These are phyloP conservation scores for Sparus aurata DNA, from an alignment of 2,797 vertebrate species.

Conservation along the genomic window DNA sequence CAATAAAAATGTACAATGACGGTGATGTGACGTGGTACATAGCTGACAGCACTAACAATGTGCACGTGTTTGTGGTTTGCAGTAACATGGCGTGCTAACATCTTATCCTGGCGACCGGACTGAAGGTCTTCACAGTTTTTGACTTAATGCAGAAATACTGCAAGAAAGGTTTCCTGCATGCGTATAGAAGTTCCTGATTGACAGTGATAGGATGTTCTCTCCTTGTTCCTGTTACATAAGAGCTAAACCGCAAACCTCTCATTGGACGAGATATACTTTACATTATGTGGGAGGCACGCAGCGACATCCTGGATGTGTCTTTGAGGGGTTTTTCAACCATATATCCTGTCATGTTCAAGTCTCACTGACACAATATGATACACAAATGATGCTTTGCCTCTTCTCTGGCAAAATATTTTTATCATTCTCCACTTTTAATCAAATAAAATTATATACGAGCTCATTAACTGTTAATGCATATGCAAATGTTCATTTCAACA, in stretches of 20 bases:
- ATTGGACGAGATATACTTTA: conserved; percentile 29
- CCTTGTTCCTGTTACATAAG: conserved; percentile 54
- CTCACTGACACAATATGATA: not conserved
- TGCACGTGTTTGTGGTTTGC: no score
- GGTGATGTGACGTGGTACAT: no score
- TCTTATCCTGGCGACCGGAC: no score
- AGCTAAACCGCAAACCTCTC: conserved; percentile 38
- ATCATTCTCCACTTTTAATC: not conserved
- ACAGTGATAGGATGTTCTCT: conserved; percentile 71
- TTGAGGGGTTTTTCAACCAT: not conserved
- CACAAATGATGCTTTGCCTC: not conserved
- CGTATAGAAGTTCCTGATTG: conserved; percentile 75
- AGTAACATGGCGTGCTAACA: no score
- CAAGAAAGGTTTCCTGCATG: conserved; percentile 61
- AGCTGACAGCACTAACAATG: no score
- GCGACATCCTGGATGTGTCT: not conserved
- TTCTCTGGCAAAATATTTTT: not conserved
- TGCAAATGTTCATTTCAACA: not conserved
- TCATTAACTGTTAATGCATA: not conserved
- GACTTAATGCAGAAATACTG: conserved; percentile 36
- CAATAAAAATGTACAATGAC: no score
- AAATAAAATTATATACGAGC: not conserved
- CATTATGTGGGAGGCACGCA: not conserved
- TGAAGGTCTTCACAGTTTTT: conserved; percentile 4
- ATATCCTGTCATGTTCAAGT: not conserved